A percentile compares a stretch with the other conserved stretches of the same genome.
These are phyloP conservation scores for Brachycybe producta DNA, from an alignment of 2,888 invertebrate species.

Conservation along the genomic window DNA sequence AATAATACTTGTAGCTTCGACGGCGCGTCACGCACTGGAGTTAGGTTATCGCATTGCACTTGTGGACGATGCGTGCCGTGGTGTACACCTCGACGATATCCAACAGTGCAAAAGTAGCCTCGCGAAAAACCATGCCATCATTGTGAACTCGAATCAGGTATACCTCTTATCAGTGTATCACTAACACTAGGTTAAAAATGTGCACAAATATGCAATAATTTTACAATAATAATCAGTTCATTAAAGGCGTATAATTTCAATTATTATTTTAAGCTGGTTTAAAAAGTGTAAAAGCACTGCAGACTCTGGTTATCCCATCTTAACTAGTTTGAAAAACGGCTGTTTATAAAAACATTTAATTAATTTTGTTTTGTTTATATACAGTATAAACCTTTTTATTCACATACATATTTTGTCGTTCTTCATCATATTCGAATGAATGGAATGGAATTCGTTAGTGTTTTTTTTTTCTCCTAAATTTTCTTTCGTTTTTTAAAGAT, in stretches of 20 bases:
- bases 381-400: too few relatives aligned
- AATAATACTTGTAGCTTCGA: constrained; percentile 48
- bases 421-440: too few relatives aligned
- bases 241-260: not conserved
- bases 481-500: constrained; percentile 43
- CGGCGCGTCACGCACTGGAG: constrained; percentile 75
- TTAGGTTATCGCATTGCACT: constrained; percentile 79
- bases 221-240: too few relatives aligned
- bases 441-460: not conserved
- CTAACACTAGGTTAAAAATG: too few relatives aligned
- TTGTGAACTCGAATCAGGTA: constrained; percentile 62
- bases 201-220: too few relatives aligned
- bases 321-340: too few relatives aligned
- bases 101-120: constrained; percentile 66
- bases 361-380: too few relatives aligned
- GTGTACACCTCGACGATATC: constrained; percentile 72
- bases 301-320: too few relatives aligned
- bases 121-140: constrained; percentile 60
- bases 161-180: not conserved
- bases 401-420: too few relatives aligned
- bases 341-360: too few relatives aligned
- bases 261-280: too few relatives aligned
- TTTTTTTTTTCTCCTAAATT: not conserved
- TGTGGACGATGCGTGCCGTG: constrained; percentile 80
- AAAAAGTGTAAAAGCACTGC: constrained; percentile 1